phyloP scores from a whole-genome alignment of 2,888 invertebrate species.

The Callyntrura guangdongensis region DNA sequence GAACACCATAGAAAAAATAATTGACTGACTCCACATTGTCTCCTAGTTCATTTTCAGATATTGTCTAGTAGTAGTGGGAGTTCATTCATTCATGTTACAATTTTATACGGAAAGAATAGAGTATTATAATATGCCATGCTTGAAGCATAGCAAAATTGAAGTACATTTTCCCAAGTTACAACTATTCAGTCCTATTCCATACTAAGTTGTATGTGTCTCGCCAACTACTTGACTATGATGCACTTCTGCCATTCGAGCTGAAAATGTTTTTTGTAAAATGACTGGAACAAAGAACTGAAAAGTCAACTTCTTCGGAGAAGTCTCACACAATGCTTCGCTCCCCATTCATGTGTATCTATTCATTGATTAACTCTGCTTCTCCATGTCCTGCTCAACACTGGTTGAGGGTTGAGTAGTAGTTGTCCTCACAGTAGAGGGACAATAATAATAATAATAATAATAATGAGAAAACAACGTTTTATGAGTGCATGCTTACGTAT shows the following conservation, averaged over 20 bases:
- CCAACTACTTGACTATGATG: neutral
- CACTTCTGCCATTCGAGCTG: constrained; percentile 7
- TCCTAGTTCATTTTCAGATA: constrained; percentile 75
- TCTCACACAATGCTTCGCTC: neutral
- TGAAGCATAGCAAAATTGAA: constrained; percentile 46
- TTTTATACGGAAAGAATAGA: constrained; percentile 10
- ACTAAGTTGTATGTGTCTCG: too few relatives aligned
- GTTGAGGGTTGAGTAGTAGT: too few relatives aligned
- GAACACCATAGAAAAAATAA: constrained; percentile 69
- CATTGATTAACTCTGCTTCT: constrained; percentile 66
- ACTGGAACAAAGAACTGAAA: constrained; percentile 49
- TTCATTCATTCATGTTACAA: constrained; percentile 47
- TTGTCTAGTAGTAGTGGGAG: constrained; percentile 33
- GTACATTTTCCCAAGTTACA: constrained; percentile 11
- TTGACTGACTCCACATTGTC: constrained; percentile 80
- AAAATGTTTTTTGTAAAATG: constrained; percentile 17
- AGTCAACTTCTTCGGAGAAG: constrained; percentile 30
- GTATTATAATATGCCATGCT: too few relatives aligned
- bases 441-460: too few relatives aligned
- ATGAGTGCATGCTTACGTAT: neutral
- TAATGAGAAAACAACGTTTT: too few relatives aligned
- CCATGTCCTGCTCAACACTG: constrained; percentile 14
- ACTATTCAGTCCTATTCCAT: constrained; percentile 9
- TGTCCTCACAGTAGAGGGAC: neutral
- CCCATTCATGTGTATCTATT: constrained; percentile 19